Evolutionary conservation across 2,888 invertebrate genomes (phyloP), one percentile per base, ranked within the genome.

Genomic region (Leptinotarsa rubiginosa): DNA sequence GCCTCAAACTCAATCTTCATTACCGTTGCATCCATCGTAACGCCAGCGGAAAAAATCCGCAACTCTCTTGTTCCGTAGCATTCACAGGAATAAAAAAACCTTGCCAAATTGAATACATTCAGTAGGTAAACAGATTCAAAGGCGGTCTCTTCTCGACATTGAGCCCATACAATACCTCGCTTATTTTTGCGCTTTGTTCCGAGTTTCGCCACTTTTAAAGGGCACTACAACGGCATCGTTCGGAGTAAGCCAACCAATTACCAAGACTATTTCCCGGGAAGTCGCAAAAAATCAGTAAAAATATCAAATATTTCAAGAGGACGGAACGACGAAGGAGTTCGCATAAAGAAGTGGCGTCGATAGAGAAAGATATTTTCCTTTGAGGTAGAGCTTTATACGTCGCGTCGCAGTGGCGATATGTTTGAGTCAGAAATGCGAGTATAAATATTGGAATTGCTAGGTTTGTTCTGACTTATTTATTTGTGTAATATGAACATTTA

Each of bases 161-260:
- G 77, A 77, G 73, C 50, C 75, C 78, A 52, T 75, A 78, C 76
- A 76, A 76, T 72, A 75, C 75, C 78, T 54, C 78, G 76, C 72
- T 73, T 77, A 77, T 77, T 75, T 77, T 73, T 72, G 72, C 65
- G 70, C 72, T 74, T 75, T 78, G 77, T 78, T 72, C 73, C 15
- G 71, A 68, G 73, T 73, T 74, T 72, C 71, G 70, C 70, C 73
- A 76, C 78, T 75, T 79, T 77, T 78, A 77, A 74, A 78, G 75
- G 74, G 74, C 74, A 79, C 77, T 79, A 76, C 73, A 77, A 70
- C 65, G 81, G 81, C 77, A 79, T 81, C 79, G 74, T 68, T 77
- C 49, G 50, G 74, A 31, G 70, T 73, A 69, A 72, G 72, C 70
- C 71, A 67, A 70, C 73, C 77, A 77, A 77, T 77, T 77, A 77